These are phyloP conservation scores for Falco naumanni DNA, from an alignment of 2,797 vertebrate species.

Conservation along the genomic window DNA sequence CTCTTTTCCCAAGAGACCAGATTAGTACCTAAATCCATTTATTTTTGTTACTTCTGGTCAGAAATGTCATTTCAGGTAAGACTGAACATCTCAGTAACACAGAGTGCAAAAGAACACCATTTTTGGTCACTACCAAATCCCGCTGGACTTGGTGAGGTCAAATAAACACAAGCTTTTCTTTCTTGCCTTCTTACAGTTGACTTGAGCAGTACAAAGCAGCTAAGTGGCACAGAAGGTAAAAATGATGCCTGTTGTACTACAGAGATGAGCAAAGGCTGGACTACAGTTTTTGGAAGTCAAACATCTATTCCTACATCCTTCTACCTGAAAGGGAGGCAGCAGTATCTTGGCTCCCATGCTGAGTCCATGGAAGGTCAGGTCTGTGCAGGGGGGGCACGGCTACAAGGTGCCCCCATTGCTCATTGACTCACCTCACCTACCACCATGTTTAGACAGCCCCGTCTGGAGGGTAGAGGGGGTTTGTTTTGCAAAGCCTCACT, in stretches of 20 bases:
- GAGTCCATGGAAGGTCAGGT: not conserved
- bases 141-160: not conserved
- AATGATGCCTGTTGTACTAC: not conserved
- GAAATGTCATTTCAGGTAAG: not conserved
- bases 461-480: not conserved
- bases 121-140: not conserved
- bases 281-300: not conserved
- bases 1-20: not conserved
- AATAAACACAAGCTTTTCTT: not conserved
- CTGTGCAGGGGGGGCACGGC: accelerated
- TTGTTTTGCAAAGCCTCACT: not conserved
- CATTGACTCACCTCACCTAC: not conserved
- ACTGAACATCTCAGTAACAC: not conserved
- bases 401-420: not conserved
- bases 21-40: constrained; percentile 27
- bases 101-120: not conserved
- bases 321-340: not conserved
- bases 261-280: not conserved
- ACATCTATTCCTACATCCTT: not conserved
- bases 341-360: not conserved
- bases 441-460: accelerated
- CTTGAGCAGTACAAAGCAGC: not conserved
- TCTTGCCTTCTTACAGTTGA: not conserved
- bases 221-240: not conserved
- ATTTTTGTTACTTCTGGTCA: not conserved